A percentile compares a stretch with the other conserved stretches of the same genome.
Evolutionary conservation across 2,113 vertebrate species (phyloP).

Genomic region (Rhinoderma darwinii): DNA sequence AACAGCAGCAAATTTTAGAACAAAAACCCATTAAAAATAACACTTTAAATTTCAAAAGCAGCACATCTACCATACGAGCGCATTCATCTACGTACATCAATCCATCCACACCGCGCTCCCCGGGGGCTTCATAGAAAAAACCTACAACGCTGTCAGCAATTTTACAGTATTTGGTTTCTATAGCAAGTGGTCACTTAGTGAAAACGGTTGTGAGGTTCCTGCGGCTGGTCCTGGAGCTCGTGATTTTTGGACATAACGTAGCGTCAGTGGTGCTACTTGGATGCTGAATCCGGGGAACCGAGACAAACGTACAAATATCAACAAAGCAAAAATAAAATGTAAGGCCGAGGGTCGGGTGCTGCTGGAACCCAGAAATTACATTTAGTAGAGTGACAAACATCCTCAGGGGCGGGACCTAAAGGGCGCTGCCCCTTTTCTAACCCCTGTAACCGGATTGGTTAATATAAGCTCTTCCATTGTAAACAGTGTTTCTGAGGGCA

Average conservation of each 20-base stretch:
- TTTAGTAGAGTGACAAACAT: too few species aligned
- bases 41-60: not conserved
- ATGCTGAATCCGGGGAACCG: too few species aligned
- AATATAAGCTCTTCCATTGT: not conserved
- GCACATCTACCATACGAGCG: not conserved
- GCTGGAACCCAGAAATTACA: not conserved
- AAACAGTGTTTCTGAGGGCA: too few species aligned
- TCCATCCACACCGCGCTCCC: not conserved
- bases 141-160: not conserved
- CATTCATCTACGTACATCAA: not conserved
- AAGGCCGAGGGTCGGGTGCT: too few species aligned
- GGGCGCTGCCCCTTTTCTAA: too few species aligned
- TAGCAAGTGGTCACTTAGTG: conserved; percentile 18
- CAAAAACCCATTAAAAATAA: not conserved
- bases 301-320: too few species aligned
- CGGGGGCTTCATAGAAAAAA: not conserved
- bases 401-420: not conserved
- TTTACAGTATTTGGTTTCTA: conserved; percentile 4
- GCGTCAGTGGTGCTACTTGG: not conserved
- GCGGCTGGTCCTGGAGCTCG: not conserved
- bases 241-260: not conserved
- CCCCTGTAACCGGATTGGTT: not conserved
- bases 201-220: not conserved
- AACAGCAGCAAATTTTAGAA: conserved; percentile 1
- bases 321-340: too few species aligned